Base-by-base conservation (phyloP, 2,888 invertebrate genomes). In the Cyaniris semiargus region DNA sequence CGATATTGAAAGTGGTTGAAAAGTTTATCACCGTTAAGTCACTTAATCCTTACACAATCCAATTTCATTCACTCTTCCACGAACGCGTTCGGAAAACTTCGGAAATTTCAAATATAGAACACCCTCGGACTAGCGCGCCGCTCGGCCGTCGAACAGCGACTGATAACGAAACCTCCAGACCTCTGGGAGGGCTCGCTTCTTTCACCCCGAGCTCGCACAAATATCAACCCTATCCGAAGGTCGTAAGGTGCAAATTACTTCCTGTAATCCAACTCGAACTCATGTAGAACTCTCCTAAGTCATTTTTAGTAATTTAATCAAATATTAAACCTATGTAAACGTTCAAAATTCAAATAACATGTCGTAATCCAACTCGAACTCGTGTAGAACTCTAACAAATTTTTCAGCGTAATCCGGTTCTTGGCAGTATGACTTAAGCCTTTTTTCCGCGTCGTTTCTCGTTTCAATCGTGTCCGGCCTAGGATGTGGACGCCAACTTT, bases 401-500 rank as follows among this genome's bases (percentile, higher is more conserved):
- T 92, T 91, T 91, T 88, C 85, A 86, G 86, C 83, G 83, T 89
- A 92, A 92, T 92, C 89, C 90, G 85, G 88, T 86, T 91, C 92
- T 92, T 92, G 87, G 86, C 87, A 83, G 85, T 83, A 83, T 85
- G 86, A 84, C 88, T 86, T 86, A 92, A 85, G 89, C 89, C 89
- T 88, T 92, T 93, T 92, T 93, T 86, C 91, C 85, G 81, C 89
- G 86, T 86, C 88, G 85, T 85, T 87, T 87, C 84, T 85, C 86
- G 88, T 88, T 90, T 88, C 88, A 88, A 89, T 90, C 90, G 88
- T 90, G 87, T 83, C 86, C 86, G 87, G 88, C 87, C 88, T 87
- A 89, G 90, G 88, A 89, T 88, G 89, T 87, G 89, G 91, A 91
- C 91, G 92, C 89, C 92, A 90, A 92, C 93, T 93, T 93, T 93